Evolutionary conservation across 2,113 vertebrate species (phyloP), one percentile per base, ranked within the genome.

Genomic region (Pseudolaguvia tuberculata): DNA sequence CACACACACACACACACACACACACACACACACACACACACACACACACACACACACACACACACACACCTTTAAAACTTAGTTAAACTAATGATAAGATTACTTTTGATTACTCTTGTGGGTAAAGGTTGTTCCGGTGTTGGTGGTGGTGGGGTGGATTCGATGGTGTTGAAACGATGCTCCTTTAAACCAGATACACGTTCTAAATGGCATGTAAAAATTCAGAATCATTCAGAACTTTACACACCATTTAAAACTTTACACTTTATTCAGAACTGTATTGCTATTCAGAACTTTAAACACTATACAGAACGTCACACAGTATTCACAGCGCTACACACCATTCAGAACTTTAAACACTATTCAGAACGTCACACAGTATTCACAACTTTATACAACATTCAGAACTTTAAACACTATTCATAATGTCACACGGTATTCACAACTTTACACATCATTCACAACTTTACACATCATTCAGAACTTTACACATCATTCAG

Each of bases 11-110:
- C 70, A 52, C 50, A 52, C 18, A 52, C 50, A 0, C 12, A 52
- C 50, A 18, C 50, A 52, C 50, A 18, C 50, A 52, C 59, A n/a
- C 31, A 62, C 29, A 62, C 35, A 63, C 31, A 61, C 18, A 39
- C 58, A 39, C 29, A 59, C 31, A 62, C 59, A 21, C 31, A 62
- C 31, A 39, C 31, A 57, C 53, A 75, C 62, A 76, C 79, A 17
- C 50, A 50, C 42, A 5, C 57, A 69, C 47, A 75, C 73, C 63
- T 69, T 76, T 68, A 20, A 74, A 73, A 79, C 75, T 79, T 79
- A 76, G 59, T 76, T 75, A 66, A 76, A 70, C 75, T 77, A 62
- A 73, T 80, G 62, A 80, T 12, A 31, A 77, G n/a, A n/a, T n/a
- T n/a, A n/a, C n/a, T n/a, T n/a, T n/a, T n/a, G 67, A 74, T 65